Conservation (phyloP, 1,140 invertebrate genomes). For the Pachypsylla venusta region DNA sequence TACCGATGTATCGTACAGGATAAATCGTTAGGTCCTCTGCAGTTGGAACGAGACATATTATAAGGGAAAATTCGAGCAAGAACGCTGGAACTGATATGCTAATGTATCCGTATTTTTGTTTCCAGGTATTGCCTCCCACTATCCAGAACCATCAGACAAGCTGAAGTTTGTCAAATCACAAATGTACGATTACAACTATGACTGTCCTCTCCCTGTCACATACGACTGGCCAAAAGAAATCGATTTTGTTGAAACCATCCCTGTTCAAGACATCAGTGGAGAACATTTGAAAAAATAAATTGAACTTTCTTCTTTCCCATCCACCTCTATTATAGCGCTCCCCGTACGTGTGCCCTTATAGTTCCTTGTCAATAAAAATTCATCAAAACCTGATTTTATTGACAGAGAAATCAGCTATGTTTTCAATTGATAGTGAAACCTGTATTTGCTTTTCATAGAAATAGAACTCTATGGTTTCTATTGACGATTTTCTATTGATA, state of each 20-base stretch:
- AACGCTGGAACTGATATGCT: conserved; percentile 12
- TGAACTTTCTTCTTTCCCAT: no score
- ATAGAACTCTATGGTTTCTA: no score
- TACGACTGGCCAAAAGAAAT: conserved; percentile 48
- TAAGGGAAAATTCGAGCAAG: not conserved
- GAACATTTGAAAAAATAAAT: conserved; percentile 19
- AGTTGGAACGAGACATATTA: not conserved
- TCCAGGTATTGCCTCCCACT: conserved; percentile 65
- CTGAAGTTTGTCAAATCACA: conserved; percentile 51
- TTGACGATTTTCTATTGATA: no score
- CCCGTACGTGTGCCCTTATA: no score
- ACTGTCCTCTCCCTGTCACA: conserved; percentile 53
- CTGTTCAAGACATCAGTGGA: conserved; percentile 16
- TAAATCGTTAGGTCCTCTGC: no score
- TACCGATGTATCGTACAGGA: no score
- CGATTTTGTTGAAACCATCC: conserved; percentile 14
- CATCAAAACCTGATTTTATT: no score
- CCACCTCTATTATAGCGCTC: no score
- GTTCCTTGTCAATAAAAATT: no score
- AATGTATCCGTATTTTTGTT: conserved; percentile 17
- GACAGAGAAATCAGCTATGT: no score
- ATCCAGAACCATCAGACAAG: conserved; percentile 67
- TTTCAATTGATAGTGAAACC: no score
- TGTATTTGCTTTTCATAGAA: no score
- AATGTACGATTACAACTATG: conserved; percentile 65